phyloP scores from a whole-genome alignment of 2,797 vertebrate species.

The Morus bassanus region DNA sequence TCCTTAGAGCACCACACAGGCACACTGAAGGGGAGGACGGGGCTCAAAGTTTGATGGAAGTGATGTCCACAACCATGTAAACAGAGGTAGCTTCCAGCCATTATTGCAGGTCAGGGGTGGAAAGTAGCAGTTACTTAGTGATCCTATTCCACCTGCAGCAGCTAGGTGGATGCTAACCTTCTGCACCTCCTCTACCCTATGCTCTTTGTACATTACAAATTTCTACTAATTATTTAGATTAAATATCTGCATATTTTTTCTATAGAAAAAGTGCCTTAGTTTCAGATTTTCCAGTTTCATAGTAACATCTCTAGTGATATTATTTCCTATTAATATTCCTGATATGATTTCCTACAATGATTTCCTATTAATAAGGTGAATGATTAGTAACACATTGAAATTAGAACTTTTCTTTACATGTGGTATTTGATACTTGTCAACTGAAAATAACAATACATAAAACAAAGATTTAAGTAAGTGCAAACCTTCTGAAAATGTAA shows the following conservation, averaged over 20 bases:
- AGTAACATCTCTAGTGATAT: not conserved
- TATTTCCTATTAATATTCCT: not conserved
- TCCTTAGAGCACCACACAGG: not conserved
- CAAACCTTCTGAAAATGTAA: not conserved
- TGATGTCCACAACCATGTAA: accelerated
- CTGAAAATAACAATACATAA: not conserved
- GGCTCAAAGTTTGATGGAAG: not conserved
- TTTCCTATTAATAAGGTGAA: not conserved
- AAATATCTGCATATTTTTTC: accelerated
- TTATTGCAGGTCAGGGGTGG: not conserved
- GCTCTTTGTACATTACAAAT: not conserved
- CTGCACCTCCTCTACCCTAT: not conserved
- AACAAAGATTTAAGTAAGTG: not conserved
- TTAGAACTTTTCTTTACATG: not conserved
- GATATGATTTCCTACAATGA: not conserved
- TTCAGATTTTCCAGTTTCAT: not conserved
- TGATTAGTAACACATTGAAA: not conserved
- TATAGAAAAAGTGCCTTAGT: not conserved
- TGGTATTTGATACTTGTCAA: not conserved
- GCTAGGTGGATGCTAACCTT: not conserved
- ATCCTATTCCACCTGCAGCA: not conserved
- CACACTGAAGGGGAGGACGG: not conserved
- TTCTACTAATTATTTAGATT: not conserved
- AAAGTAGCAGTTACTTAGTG: not conserved
- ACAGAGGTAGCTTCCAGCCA: not conserved